Base-by-base conservation (phyloP, 53 echinoderm and acorn worm genomes). In the Paelopatides confundens region DNA sequence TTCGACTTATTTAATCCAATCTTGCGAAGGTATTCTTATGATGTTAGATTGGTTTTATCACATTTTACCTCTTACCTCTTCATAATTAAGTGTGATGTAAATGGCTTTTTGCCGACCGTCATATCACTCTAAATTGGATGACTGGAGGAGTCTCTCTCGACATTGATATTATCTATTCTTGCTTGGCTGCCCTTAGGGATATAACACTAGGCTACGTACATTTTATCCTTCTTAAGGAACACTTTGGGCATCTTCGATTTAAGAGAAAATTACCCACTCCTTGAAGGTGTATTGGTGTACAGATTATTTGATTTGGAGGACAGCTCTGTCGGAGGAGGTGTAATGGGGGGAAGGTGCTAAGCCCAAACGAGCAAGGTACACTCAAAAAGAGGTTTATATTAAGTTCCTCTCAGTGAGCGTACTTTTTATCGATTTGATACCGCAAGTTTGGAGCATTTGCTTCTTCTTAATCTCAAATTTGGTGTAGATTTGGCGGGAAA, bases 1-100 rank as follows among this genome's bases (percentile, higher is more conserved):
- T 83, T 83, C 84, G 65, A 38, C 84, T 83, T 62, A 83, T 83
- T 64, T 83, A 83, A 83, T 83, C 84, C 84, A 83, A 83, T 83
- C 84, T 58, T 36, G 8, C 24, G 33, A 83, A 38, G 35, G 84
- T 83, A 64, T 64, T 35, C 84, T 46, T 83, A 83, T 83, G 47
- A 83, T 83, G 64, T 83, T 63, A 64, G 84, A 83, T 83, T 83
- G 65, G 38, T 23, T 83, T 83, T 83, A 83, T 63, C 84, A 83
- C 84, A 83, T 83, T 31, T 14, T 38, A 23, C 31, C 38, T 65
- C 65, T 39, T 83, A 38, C 63, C 65, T 79, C 79, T 13, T 30
- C 64, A 46, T 83, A 83, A 83, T 83, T 83, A 65, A 63, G 84
- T 65, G 84, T 36, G 84, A 83, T 64, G 65, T 83, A 65, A 83